Evolutionary conservation across 2,888 invertebrate species (phyloP), one percentile per base, ranked within the genome.

Genomic region (Cryptus armator): DNA sequence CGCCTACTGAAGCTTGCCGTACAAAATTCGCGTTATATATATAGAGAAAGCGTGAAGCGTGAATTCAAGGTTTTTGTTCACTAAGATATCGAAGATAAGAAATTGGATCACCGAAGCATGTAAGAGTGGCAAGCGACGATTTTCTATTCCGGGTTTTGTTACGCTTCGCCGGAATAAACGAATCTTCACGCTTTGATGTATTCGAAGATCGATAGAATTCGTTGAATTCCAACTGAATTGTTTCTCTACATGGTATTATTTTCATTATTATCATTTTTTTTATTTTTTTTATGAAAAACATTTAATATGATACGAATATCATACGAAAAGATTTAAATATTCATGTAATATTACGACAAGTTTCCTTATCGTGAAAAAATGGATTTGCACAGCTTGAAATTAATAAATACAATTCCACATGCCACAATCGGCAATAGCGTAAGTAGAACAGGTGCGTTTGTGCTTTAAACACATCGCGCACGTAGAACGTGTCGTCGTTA

Each of bases 1-100:
- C 46, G n/a, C 0, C 64, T 62, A 84, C 76, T 71, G 86, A 74
- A 84, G 85, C 70, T 43, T 53, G 51, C 10, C 74, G 48, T 12
- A 37, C 48, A 51, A 85, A 86, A 85, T 87, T 83, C 81, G 74
- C 32, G 72, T 83, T 88, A 87, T 86, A 87, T 88, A 87, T 67
- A 86, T 85, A 85, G 86, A 83, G 75, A 83, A 86, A 86, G 82
- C 77, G 37, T 19, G 24, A 76, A 79, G 81, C 66, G 81, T 66
- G 78, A 56, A 37, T 12, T 5, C 48, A 2, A 46, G 62, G 43
- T 76, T 64, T 59, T 86, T 66, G 16, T 29, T 43, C 46, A 46
- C 53, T 56, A n/a, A 19, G 5, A 48, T 74, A 86, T 86, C 81
- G 84, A 81, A 77, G 16, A 53, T 51, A 84, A 81, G 32, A 67